A percentile compares a stretch with the other conserved stretches of the same genome.
phyloP scores from a whole-genome alignment of 2,797 vertebrate species.

The Sebastes matsubarae region DNA sequence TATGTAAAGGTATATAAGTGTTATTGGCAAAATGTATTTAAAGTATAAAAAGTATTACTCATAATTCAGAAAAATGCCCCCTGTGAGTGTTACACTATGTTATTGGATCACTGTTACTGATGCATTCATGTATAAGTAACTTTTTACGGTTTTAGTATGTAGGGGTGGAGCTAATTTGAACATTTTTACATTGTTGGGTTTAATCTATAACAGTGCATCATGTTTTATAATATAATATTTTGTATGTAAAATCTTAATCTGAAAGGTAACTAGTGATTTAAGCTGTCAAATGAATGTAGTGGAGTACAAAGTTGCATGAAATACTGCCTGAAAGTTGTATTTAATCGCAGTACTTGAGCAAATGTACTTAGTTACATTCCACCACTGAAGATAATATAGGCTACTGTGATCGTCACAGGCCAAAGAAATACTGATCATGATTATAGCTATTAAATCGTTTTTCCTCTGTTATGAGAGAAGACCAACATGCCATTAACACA shows the following conservation, averaged over 20 bases:
- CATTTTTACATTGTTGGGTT: not conserved
- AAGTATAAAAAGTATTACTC: not conserved
- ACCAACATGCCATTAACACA: slow-evolving; percentile 27
- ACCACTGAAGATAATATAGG: not conserved
- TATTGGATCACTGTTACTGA: not conserved
- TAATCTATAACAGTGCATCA: not conserved
- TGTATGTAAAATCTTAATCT: not conserved
- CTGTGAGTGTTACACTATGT: not conserved
- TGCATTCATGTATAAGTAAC: not conserved
- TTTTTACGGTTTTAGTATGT: not conserved
- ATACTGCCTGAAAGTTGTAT: not conserved
- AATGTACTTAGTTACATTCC: not conserved
- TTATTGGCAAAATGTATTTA: not conserved
- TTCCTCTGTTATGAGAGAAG: not conserved
- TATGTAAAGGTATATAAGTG: not conserved
- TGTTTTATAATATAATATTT: not conserved
- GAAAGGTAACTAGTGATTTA: not conserved
- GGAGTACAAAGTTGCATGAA: not conserved
- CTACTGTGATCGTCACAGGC: not conserved
- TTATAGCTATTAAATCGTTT: not conserved
- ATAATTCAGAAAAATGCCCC: not conserved
- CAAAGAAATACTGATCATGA: not conserved
- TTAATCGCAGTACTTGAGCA: not conserved
- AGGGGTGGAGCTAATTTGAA: not conserved
- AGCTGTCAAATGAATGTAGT: not conserved